phyloP scores from a whole-genome alignment of 2,113 vertebrate species.

The Elephantulus edwardii region DNA sequence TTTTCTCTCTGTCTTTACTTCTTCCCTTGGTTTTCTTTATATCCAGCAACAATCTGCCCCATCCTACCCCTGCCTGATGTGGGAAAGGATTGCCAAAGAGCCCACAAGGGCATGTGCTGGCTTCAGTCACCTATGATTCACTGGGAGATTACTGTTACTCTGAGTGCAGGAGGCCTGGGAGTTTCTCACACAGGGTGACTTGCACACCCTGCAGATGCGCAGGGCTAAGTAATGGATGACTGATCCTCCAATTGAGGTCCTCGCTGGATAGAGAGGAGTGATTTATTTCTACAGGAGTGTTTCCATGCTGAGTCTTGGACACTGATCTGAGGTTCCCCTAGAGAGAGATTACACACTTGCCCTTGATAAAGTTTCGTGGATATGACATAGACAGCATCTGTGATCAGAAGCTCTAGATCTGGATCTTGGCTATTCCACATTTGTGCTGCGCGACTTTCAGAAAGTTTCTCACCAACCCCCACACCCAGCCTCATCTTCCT shows the following conservation, averaged over 20 bases:
- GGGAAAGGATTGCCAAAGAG: not conserved
- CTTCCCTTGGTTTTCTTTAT: not conserved
- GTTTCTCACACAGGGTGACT: not conserved
- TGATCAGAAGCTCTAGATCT: not conserved
- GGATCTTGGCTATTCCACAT: not conserved
- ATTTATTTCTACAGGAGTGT: constrained; percentile 33
- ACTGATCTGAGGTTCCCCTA: not conserved
- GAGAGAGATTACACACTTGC: constrained; percentile 7
- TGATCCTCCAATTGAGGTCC: not conserved
- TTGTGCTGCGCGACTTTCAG: constrained; percentile 34
- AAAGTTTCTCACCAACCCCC: constrained; percentile 21
- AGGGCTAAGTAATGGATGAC: not conserved
- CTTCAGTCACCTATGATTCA: constrained; percentile 32
- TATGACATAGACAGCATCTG: not conserved
- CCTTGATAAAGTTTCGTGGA: not conserved
- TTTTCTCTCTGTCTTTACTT: not conserved
- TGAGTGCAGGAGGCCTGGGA: constrained; percentile 1
- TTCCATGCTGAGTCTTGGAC: not conserved
- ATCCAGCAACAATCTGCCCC: not conserved
- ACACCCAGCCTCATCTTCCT: constrained; percentile 28
- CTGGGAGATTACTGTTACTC: constrained; percentile 20
- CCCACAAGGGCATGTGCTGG: not conserved
- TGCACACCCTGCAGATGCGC: constrained; percentile 2
- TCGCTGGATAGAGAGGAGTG: not conserved
- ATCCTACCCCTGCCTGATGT: not conserved